Base-by-base conservation (phyloP, 2,888 invertebrate genomes). In the Tenodera sinensis region DNA sequence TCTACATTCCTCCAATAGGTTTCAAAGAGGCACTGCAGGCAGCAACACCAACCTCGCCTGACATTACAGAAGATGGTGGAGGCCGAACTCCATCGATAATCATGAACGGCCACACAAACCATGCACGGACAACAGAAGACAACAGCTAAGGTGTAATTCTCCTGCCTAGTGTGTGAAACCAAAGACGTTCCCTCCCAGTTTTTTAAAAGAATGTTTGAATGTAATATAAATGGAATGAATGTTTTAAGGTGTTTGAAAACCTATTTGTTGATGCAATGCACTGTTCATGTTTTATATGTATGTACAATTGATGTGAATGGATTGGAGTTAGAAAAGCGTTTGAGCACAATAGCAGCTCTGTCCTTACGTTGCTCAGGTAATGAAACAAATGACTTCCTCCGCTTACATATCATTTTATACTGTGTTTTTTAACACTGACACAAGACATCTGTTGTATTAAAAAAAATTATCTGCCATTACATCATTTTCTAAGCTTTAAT, bases 1-100 rank as follows among this genome's bases (percentile, higher is more conserved):
- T 95, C 92, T 97, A 97, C 93, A 87, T 90, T 83, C 90, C 90
- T 30, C 90, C 90, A 9, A 27, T 88, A 27, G 86, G 88, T 27
- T 85, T 88, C 34, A 88, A 88, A 15, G 88, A 88, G 28, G 86
- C 88, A 14, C 86, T 89, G 15, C 88, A 88, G 83, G 83, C 88
- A 34, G 88, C 84, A 20, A 86, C 89, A 83, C 89, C 89, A 83
- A 85, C 88, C 15, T 89, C 89, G 25, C 86, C 88, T 8, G 89
- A 89, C 14, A 71, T 71, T 20, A 88, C 85, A 28, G 84, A 84
- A 28, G 88, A 85, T 27, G 88, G 85, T 6, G 47, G 25, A 9
- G 81, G 20, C 25, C 30, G 54, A 7, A 82, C 28, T 27, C 42
- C 84, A n/a, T 34, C 88, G 14, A 54, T 89, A n/a, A 28, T 84